These are phyloP conservation scores for Mungos mungo DNA, from an alignment of 2,113 vertebrate species.

Conservation along the genomic window DNA sequence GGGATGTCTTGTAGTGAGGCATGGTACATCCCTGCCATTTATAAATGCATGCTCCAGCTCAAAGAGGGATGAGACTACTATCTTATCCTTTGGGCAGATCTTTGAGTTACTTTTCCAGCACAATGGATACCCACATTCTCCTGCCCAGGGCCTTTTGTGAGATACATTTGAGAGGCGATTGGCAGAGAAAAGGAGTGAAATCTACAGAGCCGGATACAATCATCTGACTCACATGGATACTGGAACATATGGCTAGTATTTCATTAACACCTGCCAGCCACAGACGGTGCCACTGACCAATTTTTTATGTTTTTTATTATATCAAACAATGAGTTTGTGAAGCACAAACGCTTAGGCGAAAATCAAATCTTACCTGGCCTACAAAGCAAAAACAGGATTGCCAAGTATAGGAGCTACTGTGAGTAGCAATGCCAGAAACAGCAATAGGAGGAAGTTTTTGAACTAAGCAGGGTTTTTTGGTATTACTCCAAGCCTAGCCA, in stretches of 20 bases:
- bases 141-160: not conserved
- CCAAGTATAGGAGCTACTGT: not conserved
- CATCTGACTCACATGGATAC: not conserved
- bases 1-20: not conserved
- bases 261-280: not conserved
- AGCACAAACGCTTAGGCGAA: slow-evolving; percentile 20
- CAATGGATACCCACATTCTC: not conserved
- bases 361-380: not conserved
- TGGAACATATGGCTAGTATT: not conserved
- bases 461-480: not conserved
- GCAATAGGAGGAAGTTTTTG: not conserved
- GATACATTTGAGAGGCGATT: not conserved
- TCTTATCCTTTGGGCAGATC: not conserved
- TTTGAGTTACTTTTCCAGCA: not conserved
- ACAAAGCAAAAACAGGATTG: slow-evolving; percentile 14
- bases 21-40: not conserved
- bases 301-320: slow-evolving; percentile 20
- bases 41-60: not conserved
- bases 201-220: not conserved
- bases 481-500: not conserved
- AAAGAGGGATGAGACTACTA: not conserved
- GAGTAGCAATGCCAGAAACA: not conserved
- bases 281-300: not conserved
- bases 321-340: not conserved
- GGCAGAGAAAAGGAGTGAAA: slow-evolving; percentile 6